Evolutionary conservation across 2,888 invertebrate species (phyloP), one percentile per base, ranked within the genome.

Genomic region (Microplitis deprimator): DNA sequence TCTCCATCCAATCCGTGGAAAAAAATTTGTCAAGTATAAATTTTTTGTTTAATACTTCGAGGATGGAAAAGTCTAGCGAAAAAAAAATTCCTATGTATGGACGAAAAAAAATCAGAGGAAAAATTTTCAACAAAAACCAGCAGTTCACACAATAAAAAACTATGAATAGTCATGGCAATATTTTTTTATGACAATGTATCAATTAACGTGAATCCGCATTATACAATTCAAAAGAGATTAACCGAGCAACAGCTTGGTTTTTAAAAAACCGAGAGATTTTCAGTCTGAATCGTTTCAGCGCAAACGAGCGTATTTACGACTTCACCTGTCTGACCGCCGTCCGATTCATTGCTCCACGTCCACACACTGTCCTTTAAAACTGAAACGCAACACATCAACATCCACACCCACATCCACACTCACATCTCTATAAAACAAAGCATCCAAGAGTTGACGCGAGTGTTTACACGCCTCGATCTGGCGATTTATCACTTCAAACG

Each of bases 201-300:
- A 29, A 29, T 29, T 29, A 29, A 29, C 29, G 29, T 4, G 29
- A 29, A 29, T 29, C 29, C 29, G 29, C 29, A 29, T 29, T 29
- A 29, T 29, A 29, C 29, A 38, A 67, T 29, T 38, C 5, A 10
- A 6, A 38, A 39, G 5, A 16, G 39, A 16, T 39, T 67, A n/a
- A 67, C 67, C 39, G 39, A 39, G 71, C 17, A 71, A 71, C 71
- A 71, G n/a, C 62, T 71, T 59, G 61, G 59, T 40, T 71, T 68
- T 62, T 62, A 71, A 39, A 62, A 71, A 17, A 39, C n/a, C 8
- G 7, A 40, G 61, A 71, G 38, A 39, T 39, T 60, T 62, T 71
- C 61, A 5, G 29, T 13, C 50, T 41, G 29, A 73, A 73, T 73
- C 65, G 50, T 7, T 64, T 41, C 20, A 50, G 20, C 40, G 50